phyloP scores from a whole-genome alignment of 2,888 invertebrate genomes.

The Stenurella melanura region DNA sequence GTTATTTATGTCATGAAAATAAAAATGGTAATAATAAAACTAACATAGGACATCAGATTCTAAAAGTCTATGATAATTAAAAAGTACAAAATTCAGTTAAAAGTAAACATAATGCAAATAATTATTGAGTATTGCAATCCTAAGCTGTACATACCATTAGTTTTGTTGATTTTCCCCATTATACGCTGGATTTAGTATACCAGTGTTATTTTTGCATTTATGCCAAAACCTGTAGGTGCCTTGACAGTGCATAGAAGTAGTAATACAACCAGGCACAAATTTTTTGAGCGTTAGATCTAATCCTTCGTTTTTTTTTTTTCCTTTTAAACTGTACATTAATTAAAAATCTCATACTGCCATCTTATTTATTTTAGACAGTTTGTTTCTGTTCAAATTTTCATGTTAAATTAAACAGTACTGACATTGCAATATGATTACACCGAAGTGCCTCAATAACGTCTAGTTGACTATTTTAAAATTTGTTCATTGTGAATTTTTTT shows the following conservation, averaged over 20 bases:
- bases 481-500: slow-evolving; percentile 43
- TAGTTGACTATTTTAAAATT: slow-evolving; percentile 46
- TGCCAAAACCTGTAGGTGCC: neutral
- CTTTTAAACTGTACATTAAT: too few species aligned
- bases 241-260: neutral
- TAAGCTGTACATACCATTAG: too few species aligned
- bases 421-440: slow-evolving; percentile 64
- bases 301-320: neutral
- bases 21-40: too few species aligned
- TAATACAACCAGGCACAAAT: neutral
- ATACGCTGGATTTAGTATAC: too few species aligned
- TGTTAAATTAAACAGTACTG: slow-evolving; percentile 53
- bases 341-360: neutral
- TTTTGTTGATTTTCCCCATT: too few species aligned
- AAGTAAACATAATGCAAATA: too few species aligned
- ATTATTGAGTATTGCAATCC: too few species aligned
- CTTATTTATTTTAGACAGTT: slow-evolving; percentile 38
- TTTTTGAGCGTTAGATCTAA: neutral
- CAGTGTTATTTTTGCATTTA: neutral
- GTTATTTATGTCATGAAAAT: too few species aligned
- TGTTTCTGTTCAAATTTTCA: slow-evolving; percentile 42
- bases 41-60: too few species aligned
- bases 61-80: too few species aligned
- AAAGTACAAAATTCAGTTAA: too few species aligned
- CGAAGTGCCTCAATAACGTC: slow-evolving; percentile 62